A percentile compares a stretch with the other conserved stretches of the same genome.
Evolutionary conservation across 2,888 invertebrate genomes (phyloP).

Genomic region (Drosophila aldrichi): DNA sequence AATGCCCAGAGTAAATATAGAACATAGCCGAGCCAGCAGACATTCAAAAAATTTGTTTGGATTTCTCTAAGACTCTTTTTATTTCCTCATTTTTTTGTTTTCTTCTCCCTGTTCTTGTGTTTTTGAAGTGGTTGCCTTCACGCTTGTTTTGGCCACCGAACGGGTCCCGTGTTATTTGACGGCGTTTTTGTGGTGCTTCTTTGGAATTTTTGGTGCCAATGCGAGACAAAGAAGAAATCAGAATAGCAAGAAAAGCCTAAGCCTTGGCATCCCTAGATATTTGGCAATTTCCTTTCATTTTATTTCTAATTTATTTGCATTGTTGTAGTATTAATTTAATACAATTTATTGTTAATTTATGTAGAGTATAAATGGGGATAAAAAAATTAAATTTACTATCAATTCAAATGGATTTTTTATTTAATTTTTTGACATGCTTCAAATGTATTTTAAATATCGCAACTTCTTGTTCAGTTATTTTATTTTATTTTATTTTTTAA

Average conservation of each 20-base stretch:
- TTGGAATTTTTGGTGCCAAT: conserved; percentile 16
- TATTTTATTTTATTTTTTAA: conserved; percentile 42
- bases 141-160: neutral
- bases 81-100: conserved; percentile 8
- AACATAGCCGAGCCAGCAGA: conserved; percentile 25
- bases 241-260: neutral
- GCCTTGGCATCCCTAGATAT: neutral
- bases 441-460: conserved; percentile 9
- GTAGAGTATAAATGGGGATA: neutral
- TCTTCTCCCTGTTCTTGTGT: conserved; percentile 3
- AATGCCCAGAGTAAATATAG: conserved; percentile 47
- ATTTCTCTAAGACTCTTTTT: conserved; percentile 30
- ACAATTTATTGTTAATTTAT: neutral
- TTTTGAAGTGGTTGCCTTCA: conserved; percentile 34
- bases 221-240: neutral
- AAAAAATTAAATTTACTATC: neutral
- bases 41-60: conserved; percentile 50
- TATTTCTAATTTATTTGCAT: neutral
- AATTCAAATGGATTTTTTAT: conserved; percentile 10
- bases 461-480: neutral
- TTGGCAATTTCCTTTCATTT: neutral
- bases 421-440: conserved; percentile 5
- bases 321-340: neutral
- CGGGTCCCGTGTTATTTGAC: conserved; percentile 17
- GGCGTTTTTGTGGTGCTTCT: conserved; percentile 44